Base-by-base conservation (phyloP, 1,140 invertebrate species). In the Leptonema lineaticorne region DNA sequence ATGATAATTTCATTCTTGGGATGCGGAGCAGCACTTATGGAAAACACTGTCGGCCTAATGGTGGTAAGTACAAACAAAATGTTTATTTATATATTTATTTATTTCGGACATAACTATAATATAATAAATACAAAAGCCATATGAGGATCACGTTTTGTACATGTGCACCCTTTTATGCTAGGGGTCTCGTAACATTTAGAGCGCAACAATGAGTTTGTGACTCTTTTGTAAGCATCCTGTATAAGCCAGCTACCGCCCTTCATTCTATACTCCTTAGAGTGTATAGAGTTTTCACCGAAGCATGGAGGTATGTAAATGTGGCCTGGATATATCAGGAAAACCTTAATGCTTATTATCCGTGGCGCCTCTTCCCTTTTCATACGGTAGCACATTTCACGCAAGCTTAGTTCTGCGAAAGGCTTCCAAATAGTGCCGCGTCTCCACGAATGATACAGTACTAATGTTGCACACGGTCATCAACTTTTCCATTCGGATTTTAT, bases 1-100 rank as follows among this genome's bases (percentile, higher is more conserved):
- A 88, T 94, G 82, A 78, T 89, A 0, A 85, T 92, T 1, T 83
- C 89, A 0, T 89, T 93, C 75, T 75, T 92, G 29, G 91, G 92
- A 8, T 93, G 91, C 73, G 86, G 88, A 1, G 87, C 86, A 2
- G 87, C 89, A 0, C 74, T 91, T 2, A 88, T 88, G 82, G 90
- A 92, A 77, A 85, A 87, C 67, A 80, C 82, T 0, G 22, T 84
- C 14, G 80, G 86, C 0, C 76, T 92, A 28, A 83, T 85, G 41
- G 77, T 83, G 27, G 90, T 91, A 81, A 87, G 88, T 83, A 69
- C n/a, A n/a, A n/a, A n/a, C n/a, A n/a, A n/a, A 11, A 41, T 41
- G 11, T 41, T 41, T 16, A 9, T 41, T 41, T 41, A 4, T 41
- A 9, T 16, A 41, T 41, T 16, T 9, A 41, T 41, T 41, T 41